Evolutionary conservation across 2,797 vertebrate species (phyloP).

Genomic region (Sorex maritimensis): DNA sequence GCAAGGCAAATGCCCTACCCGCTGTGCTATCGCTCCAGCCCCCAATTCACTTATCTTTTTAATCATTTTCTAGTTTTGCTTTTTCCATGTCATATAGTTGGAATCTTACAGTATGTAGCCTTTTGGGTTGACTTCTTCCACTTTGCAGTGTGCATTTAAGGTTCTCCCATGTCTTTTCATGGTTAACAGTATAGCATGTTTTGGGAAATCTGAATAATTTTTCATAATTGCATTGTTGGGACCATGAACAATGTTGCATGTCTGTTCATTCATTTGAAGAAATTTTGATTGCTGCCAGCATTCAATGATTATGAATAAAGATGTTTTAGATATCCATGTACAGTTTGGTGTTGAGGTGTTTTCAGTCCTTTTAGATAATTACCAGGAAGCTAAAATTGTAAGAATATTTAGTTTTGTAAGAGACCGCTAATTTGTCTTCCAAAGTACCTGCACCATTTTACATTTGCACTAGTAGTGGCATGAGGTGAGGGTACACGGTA

Average conservation of each 20-base stretch:
- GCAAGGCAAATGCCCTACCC: no score
- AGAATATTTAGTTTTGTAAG: neutral
- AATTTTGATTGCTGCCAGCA: neutral
- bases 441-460: neutral
- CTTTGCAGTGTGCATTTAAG: neutral
- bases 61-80: neutral
- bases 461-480: neutral
- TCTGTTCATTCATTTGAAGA: neutral
- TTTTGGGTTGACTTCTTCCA: constrained; percentile 5
- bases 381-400: neutral
- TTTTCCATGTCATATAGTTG: neutral
- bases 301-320: neutral
- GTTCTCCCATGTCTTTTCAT: neutral
- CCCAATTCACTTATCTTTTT: neutral
- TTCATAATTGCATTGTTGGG: neutral
- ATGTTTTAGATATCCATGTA: neutral
- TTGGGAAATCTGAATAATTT: constrained; percentile 1
- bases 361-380: neutral
- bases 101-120: neutral
- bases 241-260: neutral
- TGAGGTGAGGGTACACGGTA: no score
- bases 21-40: no score
- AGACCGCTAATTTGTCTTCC: neutral
- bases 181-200: constrained; percentile 6
- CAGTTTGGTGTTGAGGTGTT: neutral